Evolutionary conservation across 2,888 invertebrate species (phyloP), one percentile per base, ranked within the genome.

Genomic region (Eristalis arbustorum): DNA sequence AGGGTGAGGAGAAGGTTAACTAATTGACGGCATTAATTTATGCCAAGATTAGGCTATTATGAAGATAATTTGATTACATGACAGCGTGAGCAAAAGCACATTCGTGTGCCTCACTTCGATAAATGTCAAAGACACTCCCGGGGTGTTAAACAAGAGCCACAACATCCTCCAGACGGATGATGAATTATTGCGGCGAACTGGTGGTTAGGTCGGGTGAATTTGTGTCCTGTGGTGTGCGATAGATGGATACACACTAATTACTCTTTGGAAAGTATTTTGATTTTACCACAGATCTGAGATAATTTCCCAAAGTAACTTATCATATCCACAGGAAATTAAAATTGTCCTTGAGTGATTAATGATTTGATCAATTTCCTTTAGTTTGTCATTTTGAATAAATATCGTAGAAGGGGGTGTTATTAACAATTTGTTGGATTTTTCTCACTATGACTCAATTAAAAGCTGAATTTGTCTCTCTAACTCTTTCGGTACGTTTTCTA

Each of bases 41-140:
- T 59, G 56, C 40, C 59, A 10, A 74, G 82, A 82, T 82, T 66
- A 76, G 71, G 82, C 71, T 67, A 82, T 82, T 76, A 76, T 82
- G 67, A 42, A 67, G 68, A 72, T 71, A 82, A 82, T 82, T 76
- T 82, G 71, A 82, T 82, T 76, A 40, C 42, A 40, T 49, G 68
- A 67, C 56, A 80, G 61, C 61, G 40, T 57, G 37, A 40, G 67
- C 61, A 72, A 79, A 64, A 75, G 69, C 57, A 74, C 68, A 69
- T 64, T 56, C 57, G 42, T 63, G 18, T 23, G 49, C 22, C 40
- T 28, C 40, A 6, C 18, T 61, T 34, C 40, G 14, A n/a, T 37
- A 59, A 40, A 28, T 61, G 61, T 61, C 61, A 71, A 42, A 42
- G 61, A 42, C 61, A 71, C 11, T 37, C 34, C 14, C 3, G 31